Evolutionary conservation across 2,888 invertebrate species (phyloP), one percentile per base, ranked within the genome.

Genomic region (Hydrotaea cyrtoneurina): DNA sequence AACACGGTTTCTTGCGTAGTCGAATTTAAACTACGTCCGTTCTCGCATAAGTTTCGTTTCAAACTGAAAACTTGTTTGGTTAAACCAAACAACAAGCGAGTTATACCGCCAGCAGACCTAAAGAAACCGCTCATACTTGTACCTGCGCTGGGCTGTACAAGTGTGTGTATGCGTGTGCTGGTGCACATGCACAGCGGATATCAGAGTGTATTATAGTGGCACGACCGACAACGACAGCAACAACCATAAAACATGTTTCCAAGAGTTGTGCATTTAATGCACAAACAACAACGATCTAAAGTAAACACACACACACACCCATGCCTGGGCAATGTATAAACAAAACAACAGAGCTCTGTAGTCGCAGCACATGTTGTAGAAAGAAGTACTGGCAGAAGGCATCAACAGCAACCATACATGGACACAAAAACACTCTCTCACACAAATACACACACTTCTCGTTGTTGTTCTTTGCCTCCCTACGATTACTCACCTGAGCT

Each of bases 41-140:
- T 88, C 89, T 87, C 88, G 79, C 87, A 86, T 72, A 87, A 89
- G 88, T 88, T 88, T 86, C 87, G 72, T 87, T 88, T 83, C 85
- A 88, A 90, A 90, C 90, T 90, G 87, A 90, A 84, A 90, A 90
- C 90, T 90, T 88, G 90, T 90, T 90, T 85, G 43, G 46, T 74
- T 74, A 2, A 80, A 85, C 77, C 82, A 77, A 85, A 82, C 82
- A 82, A 71, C 73, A 13, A 77, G 53, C 55, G 69, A 43, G 17
- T 80, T 75, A 43, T 53, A 59, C 62, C 43, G 77, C 79, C 78
- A 82, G 81, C 43, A 72, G 80, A 78, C 82, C 80, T 73, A 75
- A 62, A 13, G 13, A 71, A 57, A 57, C 57, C 23, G 23, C 57
- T 23, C 21, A 21, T 19, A 15, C 11, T 8, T 59, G 23, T 59